A percentile compares a stretch with the other conserved stretches of the same genome.
Conservation (phyloP, 23 tunicate species). For the Diplosoma virens region DNA sequence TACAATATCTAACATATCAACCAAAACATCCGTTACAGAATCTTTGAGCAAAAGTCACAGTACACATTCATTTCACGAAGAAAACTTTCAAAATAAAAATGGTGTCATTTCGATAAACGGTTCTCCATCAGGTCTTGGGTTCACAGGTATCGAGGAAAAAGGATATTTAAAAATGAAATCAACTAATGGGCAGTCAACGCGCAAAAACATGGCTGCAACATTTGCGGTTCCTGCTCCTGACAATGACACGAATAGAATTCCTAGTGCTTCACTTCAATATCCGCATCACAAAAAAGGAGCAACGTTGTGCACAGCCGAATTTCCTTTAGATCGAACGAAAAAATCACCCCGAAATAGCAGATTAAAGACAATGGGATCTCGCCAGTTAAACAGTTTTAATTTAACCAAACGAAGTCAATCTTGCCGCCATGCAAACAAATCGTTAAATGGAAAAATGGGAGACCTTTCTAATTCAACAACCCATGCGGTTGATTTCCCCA, state of each 20-base stretch:
- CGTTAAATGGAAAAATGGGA: neutral
- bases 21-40: too few species aligned
- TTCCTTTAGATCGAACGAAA: constrained; percentile 47
- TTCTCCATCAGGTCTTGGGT: too few species aligned
- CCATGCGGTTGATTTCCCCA: neutral
- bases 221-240: constrained; percentile 3
- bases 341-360: constrained; percentile 36
- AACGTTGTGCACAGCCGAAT: constrained; percentile 1
- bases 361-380: neutral
- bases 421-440: constrained; percentile 24
- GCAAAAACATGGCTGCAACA: constrained; percentile 3
- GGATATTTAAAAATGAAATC: constrained; percentile 75
- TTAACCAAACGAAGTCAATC: constrained; percentile 27
- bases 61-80: too few species aligned
- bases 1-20: too few species aligned
- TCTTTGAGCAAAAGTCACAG: too few species aligned
- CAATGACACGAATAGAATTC: neutral
- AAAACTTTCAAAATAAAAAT: too few species aligned
- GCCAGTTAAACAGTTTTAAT: neutral
- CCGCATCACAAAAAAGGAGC: constrained; percentile 59
- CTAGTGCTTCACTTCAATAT: constrained; percentile 25
- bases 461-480: neutral
- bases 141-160: constrained; percentile 10
- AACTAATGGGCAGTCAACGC: neutral
- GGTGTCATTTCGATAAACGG: too few species aligned